A percentile compares a stretch with the other conserved stretches of the same genome.
phyloP scores from a whole-genome alignment of 37 sponge, comb jelly and placozoan genomes.

The Aplysina aerophoba region DNA sequence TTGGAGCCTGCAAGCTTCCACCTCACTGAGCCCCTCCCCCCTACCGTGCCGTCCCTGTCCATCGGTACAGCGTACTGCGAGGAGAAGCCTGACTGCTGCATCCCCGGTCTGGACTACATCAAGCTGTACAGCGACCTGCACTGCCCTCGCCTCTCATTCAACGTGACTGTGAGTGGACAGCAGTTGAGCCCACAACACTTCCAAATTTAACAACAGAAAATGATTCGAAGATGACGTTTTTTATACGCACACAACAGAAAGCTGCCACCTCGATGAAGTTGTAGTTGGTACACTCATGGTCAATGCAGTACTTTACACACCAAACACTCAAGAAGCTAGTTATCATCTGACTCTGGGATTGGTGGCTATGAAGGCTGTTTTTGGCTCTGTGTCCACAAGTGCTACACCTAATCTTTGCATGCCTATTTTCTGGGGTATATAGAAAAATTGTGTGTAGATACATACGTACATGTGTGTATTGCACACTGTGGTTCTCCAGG shows the following conservation, averaged over 20 bases:
- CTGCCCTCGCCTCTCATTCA: conserved; percentile 63
- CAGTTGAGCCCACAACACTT: not conserved
- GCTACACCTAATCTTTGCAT: too few relatives aligned
- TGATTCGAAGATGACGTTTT: too few relatives aligned
- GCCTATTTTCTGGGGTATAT: not conserved
- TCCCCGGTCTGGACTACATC: conserved; percentile 37
- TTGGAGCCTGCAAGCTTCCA: conserved; percentile 55
- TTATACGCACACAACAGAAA: too few relatives aligned
- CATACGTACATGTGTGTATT: not conserved
- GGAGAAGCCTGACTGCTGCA: conserved; percentile 51
- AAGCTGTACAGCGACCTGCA: conserved; percentile 51
- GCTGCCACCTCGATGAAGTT: too few relatives aligned
- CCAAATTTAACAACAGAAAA: not conserved
- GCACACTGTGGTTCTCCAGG: conserved; percentile 11
- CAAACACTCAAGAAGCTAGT: too few relatives aligned
- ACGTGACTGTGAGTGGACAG: conserved; percentile 48
- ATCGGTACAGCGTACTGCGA: conserved; percentile 59
- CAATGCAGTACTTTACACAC: too few relatives aligned
- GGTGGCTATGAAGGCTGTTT: too few relatives aligned
- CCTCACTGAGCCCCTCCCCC: conserved; percentile 44
- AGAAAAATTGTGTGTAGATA: not conserved
- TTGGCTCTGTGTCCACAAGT: too few relatives aligned
- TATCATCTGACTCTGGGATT: too few relatives aligned
- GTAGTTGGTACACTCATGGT: too few relatives aligned
- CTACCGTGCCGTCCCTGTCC: conserved; percentile 47